Percentiles rank a stretch among this genome's conserved stretches.
phyloP scores from a whole-genome alignment of 2,888 invertebrate genomes.

The Ischnura elegans region DNA sequence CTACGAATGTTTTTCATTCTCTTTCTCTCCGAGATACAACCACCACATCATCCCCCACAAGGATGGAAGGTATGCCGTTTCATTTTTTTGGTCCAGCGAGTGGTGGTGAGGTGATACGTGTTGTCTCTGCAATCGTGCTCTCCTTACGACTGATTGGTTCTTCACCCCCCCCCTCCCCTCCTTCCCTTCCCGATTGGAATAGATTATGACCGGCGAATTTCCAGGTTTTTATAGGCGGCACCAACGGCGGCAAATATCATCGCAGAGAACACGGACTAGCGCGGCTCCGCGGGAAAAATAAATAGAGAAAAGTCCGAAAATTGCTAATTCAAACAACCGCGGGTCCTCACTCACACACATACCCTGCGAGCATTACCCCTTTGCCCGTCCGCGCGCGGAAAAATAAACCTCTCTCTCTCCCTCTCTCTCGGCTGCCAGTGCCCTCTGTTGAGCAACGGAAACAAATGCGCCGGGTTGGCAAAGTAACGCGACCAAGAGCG shows the following conservation, averaged over 20 bases:
- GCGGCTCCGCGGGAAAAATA: background rate
- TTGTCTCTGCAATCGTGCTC: background rate
- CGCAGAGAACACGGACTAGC: background rate
- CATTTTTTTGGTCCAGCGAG: background rate
- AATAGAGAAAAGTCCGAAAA: background rate
- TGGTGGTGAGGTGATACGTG: background rate
- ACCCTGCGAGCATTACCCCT: background rate
- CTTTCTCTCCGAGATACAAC: background rate
- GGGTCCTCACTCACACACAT: no score
- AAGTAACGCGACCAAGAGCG: background rate
- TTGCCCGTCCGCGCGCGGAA: background rate
- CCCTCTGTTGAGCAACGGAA: background rate
- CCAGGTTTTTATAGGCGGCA: background rate
- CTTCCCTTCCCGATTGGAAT: background rate
- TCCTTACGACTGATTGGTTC: background rate
- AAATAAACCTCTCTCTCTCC: background rate
- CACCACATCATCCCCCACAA: background rate
- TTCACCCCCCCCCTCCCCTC: background rate
- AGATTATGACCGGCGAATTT: background rate
- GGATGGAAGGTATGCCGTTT: no score
- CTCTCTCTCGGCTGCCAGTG: no score
- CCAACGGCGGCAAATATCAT: background rate
- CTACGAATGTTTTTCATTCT: background rate
- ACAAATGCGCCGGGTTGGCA: background rate
- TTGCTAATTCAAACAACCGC: background rate